Conservation (phyloP, 2,888 invertebrate genomes). For the Vesta saturnalis region DNA sequence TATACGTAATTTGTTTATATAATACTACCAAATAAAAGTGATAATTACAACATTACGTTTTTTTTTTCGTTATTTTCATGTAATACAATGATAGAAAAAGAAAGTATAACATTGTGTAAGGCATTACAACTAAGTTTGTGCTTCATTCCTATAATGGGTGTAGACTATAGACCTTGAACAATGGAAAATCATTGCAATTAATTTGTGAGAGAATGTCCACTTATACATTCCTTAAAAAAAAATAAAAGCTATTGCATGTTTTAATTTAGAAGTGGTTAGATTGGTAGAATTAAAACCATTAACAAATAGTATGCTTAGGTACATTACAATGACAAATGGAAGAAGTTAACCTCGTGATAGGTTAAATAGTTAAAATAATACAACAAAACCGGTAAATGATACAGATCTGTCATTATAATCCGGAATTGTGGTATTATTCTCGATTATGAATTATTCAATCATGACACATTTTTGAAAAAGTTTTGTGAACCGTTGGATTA, state of each 20-base stretch:
- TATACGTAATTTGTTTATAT: not conserved
- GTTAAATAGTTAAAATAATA: not conserved
- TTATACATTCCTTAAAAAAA: too few relatives aligned
- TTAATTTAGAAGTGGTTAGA: too few relatives aligned
- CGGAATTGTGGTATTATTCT: not conserved
- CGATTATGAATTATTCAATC: too few relatives aligned
- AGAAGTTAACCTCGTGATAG: not conserved
- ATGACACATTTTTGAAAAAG: too few relatives aligned
- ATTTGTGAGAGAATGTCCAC: too few relatives aligned
- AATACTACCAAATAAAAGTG: not conserved
- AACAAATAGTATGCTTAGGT: not conserved
- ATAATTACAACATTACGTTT: not conserved
- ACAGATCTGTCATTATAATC: too few relatives aligned
- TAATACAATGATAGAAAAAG: conserved; percentile 13
- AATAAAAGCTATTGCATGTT: too few relatives aligned
- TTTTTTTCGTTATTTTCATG: not conserved
- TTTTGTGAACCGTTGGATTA: too few relatives aligned
- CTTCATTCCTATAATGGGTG: conserved; percentile 46
- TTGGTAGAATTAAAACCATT: too few relatives aligned
- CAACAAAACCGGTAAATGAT: not conserved
- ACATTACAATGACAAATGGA: too few relatives aligned
- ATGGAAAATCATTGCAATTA: not conserved
- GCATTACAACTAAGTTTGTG: conserved; percentile 27
- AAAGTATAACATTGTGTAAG: conserved; percentile 32
- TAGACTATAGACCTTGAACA: conserved; percentile 56